phyloP scores from a whole-genome alignment of 2,888 invertebrate genomes.

The Volucella inanis region DNA sequence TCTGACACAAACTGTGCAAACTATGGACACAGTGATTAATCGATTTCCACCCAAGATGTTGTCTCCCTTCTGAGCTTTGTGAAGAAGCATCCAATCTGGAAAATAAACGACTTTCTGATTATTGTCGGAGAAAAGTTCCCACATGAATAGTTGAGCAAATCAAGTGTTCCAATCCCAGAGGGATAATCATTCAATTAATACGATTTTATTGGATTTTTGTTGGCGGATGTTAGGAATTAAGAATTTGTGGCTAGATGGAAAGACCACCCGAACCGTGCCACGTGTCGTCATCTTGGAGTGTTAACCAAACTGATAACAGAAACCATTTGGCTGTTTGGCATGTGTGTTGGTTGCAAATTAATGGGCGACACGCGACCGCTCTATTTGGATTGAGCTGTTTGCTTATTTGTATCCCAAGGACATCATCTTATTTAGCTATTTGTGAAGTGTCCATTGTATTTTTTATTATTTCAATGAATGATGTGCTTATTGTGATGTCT shows the following conservation, averaged over 20 bases:
- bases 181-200: slow-evolving; percentile 75
- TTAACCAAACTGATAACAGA: slow-evolving; percentile 70
- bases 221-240: slow-evolving; percentile 68
- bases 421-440: slow-evolving; percentile 42
- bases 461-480: slow-evolving; percentile 46
- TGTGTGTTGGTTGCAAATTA: slow-evolving; percentile 70
- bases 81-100: slow-evolving; percentile 19
- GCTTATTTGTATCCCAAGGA: slow-evolving; percentile 52
- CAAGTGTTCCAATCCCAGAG: slow-evolving; percentile 73
- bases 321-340: slow-evolving; percentile 30
- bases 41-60: slow-evolving; percentile 24
- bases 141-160: slow-evolving; percentile 55
- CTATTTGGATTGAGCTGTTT: slow-evolving; percentile 60
- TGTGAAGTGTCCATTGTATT: slow-evolving; percentile 25
- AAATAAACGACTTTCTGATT: slow-evolving; percentile 65
- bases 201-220: slow-evolving; percentile 70
- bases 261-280: slow-evolving; percentile 68
- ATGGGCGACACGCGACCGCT: slow-evolving; percentile 66
- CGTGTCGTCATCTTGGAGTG: slow-evolving; percentile 63
- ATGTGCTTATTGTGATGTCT: slow-evolving; percentile 33
- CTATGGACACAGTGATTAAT: slow-evolving; percentile 63
- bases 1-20: slow-evolving; percentile 39
- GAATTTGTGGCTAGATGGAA: slow-evolving; percentile 45
- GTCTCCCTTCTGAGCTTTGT: slow-evolving; percentile 39
- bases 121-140: slow-evolving; percentile 31